Evolutionary conservation across 2,888 invertebrate genomes (phyloP).

Genomic region (Uropetala carovei): DNA sequence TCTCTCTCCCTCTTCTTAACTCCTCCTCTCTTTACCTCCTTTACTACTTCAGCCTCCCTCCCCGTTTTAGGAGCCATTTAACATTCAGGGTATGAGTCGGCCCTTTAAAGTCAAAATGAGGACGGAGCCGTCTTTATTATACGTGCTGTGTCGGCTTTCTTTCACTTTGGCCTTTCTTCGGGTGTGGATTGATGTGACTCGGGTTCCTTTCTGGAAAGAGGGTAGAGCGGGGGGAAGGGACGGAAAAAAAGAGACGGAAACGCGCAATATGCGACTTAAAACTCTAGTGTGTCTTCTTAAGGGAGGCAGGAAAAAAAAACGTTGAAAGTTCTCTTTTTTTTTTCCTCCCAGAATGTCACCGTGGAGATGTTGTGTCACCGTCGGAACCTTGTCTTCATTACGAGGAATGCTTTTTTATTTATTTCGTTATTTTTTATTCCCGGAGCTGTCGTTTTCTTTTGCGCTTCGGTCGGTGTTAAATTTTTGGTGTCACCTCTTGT

Average conservation of each 20-base stretch:
- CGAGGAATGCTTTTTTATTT: background rate
- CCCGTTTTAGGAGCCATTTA: slow-evolving; percentile 6
- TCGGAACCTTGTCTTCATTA: background rate
- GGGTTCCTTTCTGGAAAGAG: background rate
- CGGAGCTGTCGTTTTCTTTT: background rate
- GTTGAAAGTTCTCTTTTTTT: background rate
- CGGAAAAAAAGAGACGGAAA: background rate
- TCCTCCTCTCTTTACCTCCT: background rate
- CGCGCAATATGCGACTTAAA: background rate
- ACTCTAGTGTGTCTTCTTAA: background rate
- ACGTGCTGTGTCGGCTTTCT: background rate
- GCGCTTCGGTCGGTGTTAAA: background rate
- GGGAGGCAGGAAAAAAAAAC: background rate
- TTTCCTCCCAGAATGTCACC: background rate
- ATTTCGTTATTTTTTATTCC: background rate
- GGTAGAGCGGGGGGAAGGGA: background rate
- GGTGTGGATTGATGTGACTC: background rate
- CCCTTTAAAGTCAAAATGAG: slow-evolving; percentile 29
- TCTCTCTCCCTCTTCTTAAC: background rate
- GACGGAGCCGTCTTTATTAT: slow-evolving; percentile 3
- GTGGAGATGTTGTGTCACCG: background rate
- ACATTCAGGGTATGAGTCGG: slow-evolving; percentile 46
- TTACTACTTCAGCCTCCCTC: too few relatives aligned
- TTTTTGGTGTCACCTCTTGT: background rate
- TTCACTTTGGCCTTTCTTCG: too few relatives aligned